Percentiles rank a stretch among this genome's conserved stretches.
phyloP scores from a whole-genome alignment of 2,113 vertebrate genomes.

The Meleagris gallopavo region DNA sequence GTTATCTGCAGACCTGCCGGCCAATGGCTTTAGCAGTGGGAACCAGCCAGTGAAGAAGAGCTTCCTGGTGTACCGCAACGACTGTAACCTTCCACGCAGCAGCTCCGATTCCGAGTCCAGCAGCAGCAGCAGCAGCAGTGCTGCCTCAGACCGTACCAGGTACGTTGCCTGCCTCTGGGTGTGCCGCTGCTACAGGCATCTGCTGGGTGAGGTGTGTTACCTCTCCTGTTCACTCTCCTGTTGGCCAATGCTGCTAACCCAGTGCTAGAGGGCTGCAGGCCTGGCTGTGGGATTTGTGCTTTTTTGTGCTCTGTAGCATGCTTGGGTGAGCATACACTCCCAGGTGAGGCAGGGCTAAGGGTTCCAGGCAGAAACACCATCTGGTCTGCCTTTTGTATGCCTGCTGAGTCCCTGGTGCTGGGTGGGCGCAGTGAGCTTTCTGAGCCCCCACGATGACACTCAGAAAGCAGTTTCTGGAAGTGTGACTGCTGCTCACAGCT shows the following conservation, averaged over 20 bases:
- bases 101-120: constrained; percentile 98
- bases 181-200: accelerated
- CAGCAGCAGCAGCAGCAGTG: constrained; percentile 97
- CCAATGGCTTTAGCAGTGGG: constrained; percentile 93
- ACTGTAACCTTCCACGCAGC: constrained; percentile 93
- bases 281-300: background rate
- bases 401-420: accelerated
- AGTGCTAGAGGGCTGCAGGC: background rate
- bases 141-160: constrained; percentile 97
- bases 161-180: constrained; percentile 31
- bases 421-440: accelerated
- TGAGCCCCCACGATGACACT: background rate
- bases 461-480: background rate
- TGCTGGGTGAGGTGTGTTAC: accelerated
- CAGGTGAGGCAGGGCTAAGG: background rate
- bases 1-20: constrained; percentile 86
- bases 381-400: background rate
- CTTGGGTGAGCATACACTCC: accelerated
- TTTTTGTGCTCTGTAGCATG: accelerated
- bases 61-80: constrained; percentile 95
- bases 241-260: background rate
- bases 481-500: accelerated
- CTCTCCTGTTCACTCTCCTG: accelerated
- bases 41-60: constrained; percentile 96
- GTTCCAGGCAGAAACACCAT: background rate